These are phyloP conservation scores for Zaprionus obscuricornis DNA, from an alignment of 2,888 invertebrate genomes.

Conservation along the genomic window DNA sequence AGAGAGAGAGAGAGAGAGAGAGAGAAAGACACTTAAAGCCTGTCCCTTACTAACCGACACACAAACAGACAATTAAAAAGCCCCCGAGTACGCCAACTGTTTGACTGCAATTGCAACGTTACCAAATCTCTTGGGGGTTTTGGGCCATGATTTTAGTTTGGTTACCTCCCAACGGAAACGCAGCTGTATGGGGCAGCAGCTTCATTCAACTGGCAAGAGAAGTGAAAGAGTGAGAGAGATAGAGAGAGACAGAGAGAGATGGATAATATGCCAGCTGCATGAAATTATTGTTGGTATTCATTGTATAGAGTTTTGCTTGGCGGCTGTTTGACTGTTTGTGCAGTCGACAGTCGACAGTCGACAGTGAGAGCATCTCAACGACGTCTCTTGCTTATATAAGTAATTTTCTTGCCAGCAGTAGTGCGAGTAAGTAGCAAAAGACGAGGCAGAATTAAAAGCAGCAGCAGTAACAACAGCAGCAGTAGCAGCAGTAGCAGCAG, in stretches of 20 bases:
- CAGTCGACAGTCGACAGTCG: too few species aligned
- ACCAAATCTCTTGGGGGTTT: constrained; percentile 58
- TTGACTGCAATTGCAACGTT: constrained; percentile 62
- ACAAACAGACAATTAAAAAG: constrained; percentile 72
- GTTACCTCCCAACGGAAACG: constrained; percentile 38
- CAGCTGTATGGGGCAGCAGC: not conserved
- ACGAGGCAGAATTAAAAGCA: not conserved
- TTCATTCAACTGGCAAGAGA: too few species aligned
- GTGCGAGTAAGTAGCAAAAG: too few species aligned
- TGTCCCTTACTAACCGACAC: constrained; percentile 23
- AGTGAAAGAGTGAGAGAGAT: too few species aligned
- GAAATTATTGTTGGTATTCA: constrained; percentile 70
- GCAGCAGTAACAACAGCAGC: too few species aligned
- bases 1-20: too few species aligned
- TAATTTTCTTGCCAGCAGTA: constrained; percentile 31
- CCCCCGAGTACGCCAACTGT: constrained; percentile 65
- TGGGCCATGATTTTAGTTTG: constrained; percentile 69
- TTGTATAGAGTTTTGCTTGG: constrained; percentile 37
- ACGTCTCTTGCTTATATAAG: constrained; percentile 32
- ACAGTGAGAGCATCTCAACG: constrained; percentile 1
- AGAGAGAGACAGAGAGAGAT: not conserved
- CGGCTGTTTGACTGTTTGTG: too few species aligned
- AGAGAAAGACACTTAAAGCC: too few species aligned
- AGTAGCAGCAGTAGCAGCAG: not conserved
- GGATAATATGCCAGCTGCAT: constrained; percentile 37